Base-by-base conservation (phyloP, 1,140 invertebrate species). In the Apis dorsata region DNA sequence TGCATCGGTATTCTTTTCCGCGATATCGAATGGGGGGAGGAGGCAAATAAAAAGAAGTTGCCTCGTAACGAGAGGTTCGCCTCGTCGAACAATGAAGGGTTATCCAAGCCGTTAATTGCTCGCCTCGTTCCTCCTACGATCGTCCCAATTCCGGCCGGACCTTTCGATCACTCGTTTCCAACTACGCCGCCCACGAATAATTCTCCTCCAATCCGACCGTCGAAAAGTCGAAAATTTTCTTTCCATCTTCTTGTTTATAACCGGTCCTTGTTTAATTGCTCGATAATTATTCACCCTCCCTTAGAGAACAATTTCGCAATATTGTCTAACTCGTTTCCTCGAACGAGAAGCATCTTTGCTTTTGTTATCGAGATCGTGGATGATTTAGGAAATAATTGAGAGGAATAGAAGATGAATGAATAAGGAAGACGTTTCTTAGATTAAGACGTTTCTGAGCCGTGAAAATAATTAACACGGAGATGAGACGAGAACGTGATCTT, bases 21-120 rank as follows among this genome's bases (percentile, higher is more conserved):
- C 1, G 34, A 51, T 2, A 55, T 74, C 62, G 60, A 77, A 79
- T 66, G 59, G 68, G 53, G 24, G 28, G 15, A 3, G 34, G 34
- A 34, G 34, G 4, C 66, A 76, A 55, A 15, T 63, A 83, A 77
- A 74, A 55, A 82, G 62, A 66, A 49, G 51, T 63, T 71, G 55
- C 68, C 44, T 24, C 21, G 19, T 71, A 86, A 86, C 79, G 69
- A 84, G 78, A 81, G 83, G 66, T 65, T 81, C 55, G 74, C 79
- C 19, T 63, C 69, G 28, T 65, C 73, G 79, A 83, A 88, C 85
- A 89, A 88, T 87, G 71, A 75, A 81, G 57, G 78, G 19, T 73
- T 83, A 82, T 86, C 65, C 69, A 66, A 82, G 68, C 66, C 75
- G 74, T 85, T 88, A 88, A 89, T 88, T 88, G 76, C 70, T 85